Evolutionary conservation across 1,140 invertebrate genomes (phyloP).

Genomic region (Glomeris maerens): DNA sequence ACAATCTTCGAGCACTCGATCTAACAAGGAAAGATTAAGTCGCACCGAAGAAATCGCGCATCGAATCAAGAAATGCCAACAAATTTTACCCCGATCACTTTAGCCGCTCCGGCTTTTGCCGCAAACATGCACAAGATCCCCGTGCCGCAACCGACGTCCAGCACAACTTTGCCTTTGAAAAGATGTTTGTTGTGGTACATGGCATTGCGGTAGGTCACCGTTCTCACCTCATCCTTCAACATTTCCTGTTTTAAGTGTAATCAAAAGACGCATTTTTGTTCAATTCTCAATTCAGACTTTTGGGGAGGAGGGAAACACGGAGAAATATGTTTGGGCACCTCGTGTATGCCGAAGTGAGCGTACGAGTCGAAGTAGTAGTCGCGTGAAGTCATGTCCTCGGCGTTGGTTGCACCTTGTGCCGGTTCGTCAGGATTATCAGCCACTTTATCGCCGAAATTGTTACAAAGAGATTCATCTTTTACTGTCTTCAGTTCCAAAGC

Average conservation of each 20-base stretch:
- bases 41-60: not conserved
- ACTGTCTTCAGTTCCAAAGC: no score
- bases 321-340: constrained; percentile 84
- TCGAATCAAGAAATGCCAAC: no score
- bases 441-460: no score
- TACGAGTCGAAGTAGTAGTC: constrained; percentile 84
- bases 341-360: constrained; percentile 94
- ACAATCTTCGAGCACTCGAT: constrained; percentile 42
- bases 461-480: no score
- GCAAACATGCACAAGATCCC: constrained; percentile 94
- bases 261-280: constrained; percentile 20
- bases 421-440: no score
- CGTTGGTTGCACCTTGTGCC: no score
- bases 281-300: constrained; percentile 26
- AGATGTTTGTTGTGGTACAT: constrained; percentile 60
- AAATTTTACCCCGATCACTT: constrained; percentile 68
- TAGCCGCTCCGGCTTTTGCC: constrained; percentile 78
- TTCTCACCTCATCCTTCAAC: constrained; percentile 75
- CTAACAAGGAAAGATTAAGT: constrained; percentile 24
- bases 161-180: constrained; percentile 60
- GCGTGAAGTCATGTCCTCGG: constrained; percentile 33
- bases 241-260: constrained; percentile 33
- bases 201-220: constrained; percentile 84
- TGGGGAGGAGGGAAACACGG: constrained; percentile 33
- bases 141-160: constrained; percentile 95